Evolutionary conservation across 1,140 invertebrate species (phyloP).

Genomic region (Microvelia longipes): DNA sequence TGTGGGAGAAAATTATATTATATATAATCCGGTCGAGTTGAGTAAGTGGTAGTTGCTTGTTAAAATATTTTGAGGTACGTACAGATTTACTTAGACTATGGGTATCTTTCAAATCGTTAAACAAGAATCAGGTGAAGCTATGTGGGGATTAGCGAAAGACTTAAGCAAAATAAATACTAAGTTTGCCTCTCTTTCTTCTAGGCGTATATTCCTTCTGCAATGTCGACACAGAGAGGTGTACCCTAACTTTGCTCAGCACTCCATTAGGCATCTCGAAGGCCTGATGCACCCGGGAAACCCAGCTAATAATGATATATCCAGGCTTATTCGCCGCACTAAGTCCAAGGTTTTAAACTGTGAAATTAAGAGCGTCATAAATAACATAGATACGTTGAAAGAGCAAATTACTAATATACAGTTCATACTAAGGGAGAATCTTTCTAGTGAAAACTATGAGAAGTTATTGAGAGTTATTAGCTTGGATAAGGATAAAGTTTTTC

Average conservation of each 20-base stretch:
- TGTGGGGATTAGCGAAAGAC: not conserved
- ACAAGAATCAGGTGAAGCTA: not conserved
- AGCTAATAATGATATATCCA: not conserved
- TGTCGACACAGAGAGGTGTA: not conserved
- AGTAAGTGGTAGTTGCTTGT: not conserved
- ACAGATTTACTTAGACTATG: not conserved
- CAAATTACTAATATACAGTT: not conserved
- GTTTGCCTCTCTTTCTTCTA: not conserved
- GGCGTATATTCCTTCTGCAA: not conserved
- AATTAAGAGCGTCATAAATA: not conserved
- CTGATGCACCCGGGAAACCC: not conserved
- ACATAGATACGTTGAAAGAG: not conserved
- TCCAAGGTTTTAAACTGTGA: not conserved
- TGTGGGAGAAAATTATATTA: not conserved
- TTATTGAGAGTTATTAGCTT: not conserved
- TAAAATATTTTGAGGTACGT: not conserved
- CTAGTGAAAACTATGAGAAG: not conserved
- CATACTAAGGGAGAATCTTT: not conserved
- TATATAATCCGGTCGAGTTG: not conserved
- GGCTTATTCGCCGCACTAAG: not conserved
- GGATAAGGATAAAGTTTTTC: not conserved
- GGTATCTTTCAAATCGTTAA: not conserved
- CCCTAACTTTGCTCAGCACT: not conserved
- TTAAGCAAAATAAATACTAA: not conserved
- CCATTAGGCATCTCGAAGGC: not conserved